Percentiles rank a stretch among this genome's conserved stretches.
Evolutionary conservation across 2,888 invertebrate species (phyloP).

Genomic region (Drosophila stalkeri): DNA sequence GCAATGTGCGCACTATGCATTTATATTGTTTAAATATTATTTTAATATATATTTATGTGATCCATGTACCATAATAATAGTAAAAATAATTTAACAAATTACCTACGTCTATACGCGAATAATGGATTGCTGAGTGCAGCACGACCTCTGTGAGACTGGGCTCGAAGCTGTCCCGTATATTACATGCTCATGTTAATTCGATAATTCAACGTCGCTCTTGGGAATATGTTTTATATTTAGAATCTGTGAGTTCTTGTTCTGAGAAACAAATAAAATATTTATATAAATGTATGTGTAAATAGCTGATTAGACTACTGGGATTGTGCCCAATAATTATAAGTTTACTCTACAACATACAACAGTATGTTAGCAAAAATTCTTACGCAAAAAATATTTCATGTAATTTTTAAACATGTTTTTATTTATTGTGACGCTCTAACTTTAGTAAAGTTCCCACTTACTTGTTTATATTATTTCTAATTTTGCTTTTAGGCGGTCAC

Average conservation of each 20-base stretch:
- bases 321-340: constrained; percentile 32
- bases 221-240: constrained; percentile 61
- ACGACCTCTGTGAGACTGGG: constrained; percentile 77
- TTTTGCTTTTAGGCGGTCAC: constrained; percentile 22
- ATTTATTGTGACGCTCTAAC: not conserved
- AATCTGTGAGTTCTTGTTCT: constrained; percentile 34
- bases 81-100: constrained; percentile 42
- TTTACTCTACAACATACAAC: constrained; percentile 19
- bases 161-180: constrained; percentile 65
- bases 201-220: constrained; percentile 44
- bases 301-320: constrained; percentile 30
- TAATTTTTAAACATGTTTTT: too few relatives aligned
- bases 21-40: not conserved
- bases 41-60: not conserved
- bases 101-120: constrained; percentile 70
- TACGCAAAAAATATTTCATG: not conserved
- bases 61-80: not conserved
- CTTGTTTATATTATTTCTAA: not conserved
- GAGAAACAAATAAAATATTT: constrained; percentile 26
- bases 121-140: constrained; percentile 74
- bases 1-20: not conserved
- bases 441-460: not conserved
- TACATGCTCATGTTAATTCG: constrained; percentile 63
- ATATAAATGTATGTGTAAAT: constrained; percentile 18
- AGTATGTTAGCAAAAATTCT: not conserved